phyloP scores from a whole-genome alignment of 2,113 vertebrate species.

The Arvicanthis niloticus region DNA sequence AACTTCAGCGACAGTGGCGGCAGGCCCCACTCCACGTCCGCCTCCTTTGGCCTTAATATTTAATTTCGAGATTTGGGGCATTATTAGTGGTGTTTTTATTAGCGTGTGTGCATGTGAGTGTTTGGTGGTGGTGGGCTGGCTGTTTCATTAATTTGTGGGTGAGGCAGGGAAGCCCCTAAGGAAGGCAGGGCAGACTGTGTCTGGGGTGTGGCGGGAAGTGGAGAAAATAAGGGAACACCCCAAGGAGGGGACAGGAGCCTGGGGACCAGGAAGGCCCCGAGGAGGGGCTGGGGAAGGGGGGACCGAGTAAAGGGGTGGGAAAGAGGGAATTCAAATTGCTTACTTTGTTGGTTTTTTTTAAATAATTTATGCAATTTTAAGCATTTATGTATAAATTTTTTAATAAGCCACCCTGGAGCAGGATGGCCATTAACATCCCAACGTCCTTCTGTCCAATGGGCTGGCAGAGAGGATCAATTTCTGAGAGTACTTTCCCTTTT shows the following conservation, averaged over 20 bases:
- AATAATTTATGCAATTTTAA: constrained; percentile 99
- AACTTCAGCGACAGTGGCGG: constrained; percentile 84
- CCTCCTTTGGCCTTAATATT: constrained; percentile 83
- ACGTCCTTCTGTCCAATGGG: constrained; percentile 99
- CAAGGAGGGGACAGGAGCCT: neutral
- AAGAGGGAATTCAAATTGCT: constrained; percentile 93
- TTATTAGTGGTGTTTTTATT: constrained; percentile 80
- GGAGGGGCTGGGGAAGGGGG: constrained; percentile 63
- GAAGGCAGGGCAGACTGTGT: constrained; percentile 69
- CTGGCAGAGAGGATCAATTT: constrained; percentile 99
- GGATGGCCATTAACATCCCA: constrained; percentile 99
- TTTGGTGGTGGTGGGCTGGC: constrained; percentile 64
- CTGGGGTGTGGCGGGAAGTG: constrained; percentile 57
- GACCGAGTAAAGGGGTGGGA: constrained; percentile 72
- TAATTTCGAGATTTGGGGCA: constrained; percentile 79
- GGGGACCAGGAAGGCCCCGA: constrained; percentile 46
- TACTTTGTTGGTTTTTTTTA: constrained; percentile 96
- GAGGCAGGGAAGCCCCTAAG: constrained; percentile 79
- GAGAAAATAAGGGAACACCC: constrained; percentile 23
- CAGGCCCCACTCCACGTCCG: constrained; percentile 48
- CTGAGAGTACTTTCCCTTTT: constrained; percentile 92
- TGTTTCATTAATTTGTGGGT: constrained; percentile 74
- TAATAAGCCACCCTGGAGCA: constrained; percentile 99
- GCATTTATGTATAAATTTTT: constrained; percentile 99
- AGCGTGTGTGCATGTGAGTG: constrained; percentile 66